phyloP scores from a whole-genome alignment of 2,113 vertebrate genomes.

The Python bivittatus region DNA sequence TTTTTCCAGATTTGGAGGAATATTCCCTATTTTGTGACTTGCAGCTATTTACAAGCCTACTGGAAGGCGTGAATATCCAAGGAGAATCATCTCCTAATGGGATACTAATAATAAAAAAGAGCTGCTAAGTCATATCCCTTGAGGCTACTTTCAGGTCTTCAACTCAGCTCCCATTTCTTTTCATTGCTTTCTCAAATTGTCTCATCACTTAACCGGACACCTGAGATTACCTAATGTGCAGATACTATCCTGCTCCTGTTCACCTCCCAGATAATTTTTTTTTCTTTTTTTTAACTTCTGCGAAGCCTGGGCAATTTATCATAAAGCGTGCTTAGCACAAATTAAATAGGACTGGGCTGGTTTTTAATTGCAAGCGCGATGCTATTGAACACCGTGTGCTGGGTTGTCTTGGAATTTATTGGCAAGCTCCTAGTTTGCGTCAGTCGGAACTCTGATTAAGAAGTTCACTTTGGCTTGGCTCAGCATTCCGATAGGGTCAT shows the following conservation, averaged over 20 bases:
- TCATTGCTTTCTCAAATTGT: background rate
- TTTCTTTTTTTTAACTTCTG: conserved; percentile 16
- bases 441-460: conserved; percentile 70
- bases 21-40: background rate
- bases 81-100: background rate
- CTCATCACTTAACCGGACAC: background rate
- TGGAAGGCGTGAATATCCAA: background rate
- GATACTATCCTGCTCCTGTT: conserved; percentile 28
- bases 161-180: background rate
- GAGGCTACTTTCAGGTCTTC: background rate
- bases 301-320: conserved; percentile 11
- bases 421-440: conserved; percentile 67
- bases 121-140: background rate
- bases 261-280: background rate
- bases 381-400: conserved; percentile 52
- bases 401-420: conserved; percentile 68
- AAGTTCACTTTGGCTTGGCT: conserved; percentile 56
- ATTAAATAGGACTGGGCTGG: conserved; percentile 46
- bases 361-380: conserved; percentile 66
- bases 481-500: conserved; percentile 55
- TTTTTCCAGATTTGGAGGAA: background rate
- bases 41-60: background rate
- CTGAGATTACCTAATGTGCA: background rate
- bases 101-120: background rate
- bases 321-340: conserved; percentile 35